Evolutionary conservation across 53 echinoderm and acorn worm species (phyloP), one percentile per base, ranked within the genome.

Genomic region (Henricia sp.): DNA sequence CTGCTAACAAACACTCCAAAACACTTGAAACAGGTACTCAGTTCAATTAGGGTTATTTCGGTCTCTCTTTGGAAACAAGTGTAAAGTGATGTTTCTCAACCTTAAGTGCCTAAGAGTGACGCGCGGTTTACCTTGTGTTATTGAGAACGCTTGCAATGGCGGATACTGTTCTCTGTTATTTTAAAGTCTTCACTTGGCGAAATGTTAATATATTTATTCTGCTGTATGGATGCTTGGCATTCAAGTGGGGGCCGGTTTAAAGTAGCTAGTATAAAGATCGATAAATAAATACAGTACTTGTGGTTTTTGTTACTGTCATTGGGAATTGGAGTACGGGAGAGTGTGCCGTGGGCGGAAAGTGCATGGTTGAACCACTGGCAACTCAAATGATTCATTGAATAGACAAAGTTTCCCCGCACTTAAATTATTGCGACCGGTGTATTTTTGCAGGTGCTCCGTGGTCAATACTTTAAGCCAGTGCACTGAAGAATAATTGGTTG

Each of bases 201-300:
- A 55, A 55, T 25, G 50, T 26, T 16, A 46, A 70, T n/a, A 28
- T 70, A 70, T 77, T 75, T 56, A 75, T 60, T 41, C 60, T 13
- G 58, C 16, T 43, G 59, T 60, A 77, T 60, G 59, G 77, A 1
- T 64, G 80, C 64, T 80, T 80, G 63, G 63, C 64, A 50, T 43
- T 80, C 80, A 80, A 80, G 80, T 80, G 80, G 80, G 44, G 50
- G 80, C 28, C 12, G 80, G 41, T 43, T 65, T 43, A 62, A 63
- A 64, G 64, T 63, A 20, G 46, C 36, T 33, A 48, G 20, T n/a
- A n/a, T 62, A 64, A 64, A 64, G 64, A 80, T 62, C 33, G 80
- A 63, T 80, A 80, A 80, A 80, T 64, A 80, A 80, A 80, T 80
- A 77, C 24, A 26, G 58, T n/a, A n/a, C n/a, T n/a, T n/a, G n/a